Evolutionary conservation across 2,888 invertebrate genomes (phyloP).

Genomic region (Brachylomia viminalis): DNA sequence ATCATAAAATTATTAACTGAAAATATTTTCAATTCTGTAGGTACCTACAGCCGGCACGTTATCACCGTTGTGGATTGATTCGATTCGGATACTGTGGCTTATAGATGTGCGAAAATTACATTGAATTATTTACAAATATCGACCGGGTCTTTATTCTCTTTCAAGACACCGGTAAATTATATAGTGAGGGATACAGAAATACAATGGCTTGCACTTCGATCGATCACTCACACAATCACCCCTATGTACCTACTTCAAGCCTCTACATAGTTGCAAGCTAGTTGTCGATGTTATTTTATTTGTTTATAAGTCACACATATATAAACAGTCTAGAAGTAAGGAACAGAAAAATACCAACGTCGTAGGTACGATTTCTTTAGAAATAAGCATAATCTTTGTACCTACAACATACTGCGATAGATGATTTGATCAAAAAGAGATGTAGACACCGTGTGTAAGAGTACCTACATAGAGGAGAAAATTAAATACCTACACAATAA

Average conservation of each 20-base stretch:
- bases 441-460: too few relatives aligned
- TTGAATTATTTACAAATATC: constrained; percentile 36
- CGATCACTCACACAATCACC: constrained; percentile 18
- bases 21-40: neutral
- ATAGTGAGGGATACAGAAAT: constrained; percentile 26
- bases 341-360: neutral
- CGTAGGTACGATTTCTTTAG: too few relatives aligned
- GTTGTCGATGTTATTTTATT: neutral
- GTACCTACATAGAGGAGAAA: too few relatives aligned
- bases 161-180: constrained; percentile 31
- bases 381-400: too few relatives aligned
- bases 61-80: constrained; percentile 46
- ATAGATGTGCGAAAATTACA: constrained; percentile 14
- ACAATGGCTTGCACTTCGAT: constrained; percentile 21
- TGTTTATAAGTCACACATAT: neutral
- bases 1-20: constrained; percentile 2
- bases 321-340: neutral
- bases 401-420: too few relatives aligned
- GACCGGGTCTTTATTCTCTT: constrained; percentile 19
- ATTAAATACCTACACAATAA: too few relatives aligned
- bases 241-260: constrained; percentile 6
- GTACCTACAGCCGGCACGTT: constrained; percentile 7
- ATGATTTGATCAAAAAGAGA: too few relatives aligned
- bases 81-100: constrained; percentile 16
- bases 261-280: neutral